phyloP scores from a whole-genome alignment of 2,888 invertebrate species.

The Thalpophila matura region DNA sequence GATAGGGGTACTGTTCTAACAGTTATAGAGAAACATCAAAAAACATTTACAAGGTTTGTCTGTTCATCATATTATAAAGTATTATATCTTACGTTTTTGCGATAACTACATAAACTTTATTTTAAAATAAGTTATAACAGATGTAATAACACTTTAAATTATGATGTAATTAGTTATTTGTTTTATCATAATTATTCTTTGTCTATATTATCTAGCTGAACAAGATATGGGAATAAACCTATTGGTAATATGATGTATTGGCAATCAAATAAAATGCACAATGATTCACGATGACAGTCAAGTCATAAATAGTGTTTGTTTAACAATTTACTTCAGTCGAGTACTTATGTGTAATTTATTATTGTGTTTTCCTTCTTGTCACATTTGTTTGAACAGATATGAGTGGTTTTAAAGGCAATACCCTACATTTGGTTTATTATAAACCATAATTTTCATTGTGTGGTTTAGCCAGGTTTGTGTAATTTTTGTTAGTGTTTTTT shows the following conservation, averaged over 20 bases:
- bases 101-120: too few relatives aligned
- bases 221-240: constrained; percentile 8
- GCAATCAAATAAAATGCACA: constrained; percentile 13
- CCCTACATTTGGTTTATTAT: background rate
- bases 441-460: background rate
- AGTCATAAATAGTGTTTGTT: constrained; percentile 5
- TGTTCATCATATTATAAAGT: too few relatives aligned
- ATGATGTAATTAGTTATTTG: too few relatives aligned
- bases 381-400: background rate
- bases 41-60: too few relatives aligned
- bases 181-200: constrained; percentile 8
- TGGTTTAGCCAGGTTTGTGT: background rate
- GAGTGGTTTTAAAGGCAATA: background rate
- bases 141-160: too few relatives aligned
- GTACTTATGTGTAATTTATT: constrained; percentile 12
- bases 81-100: too few relatives aligned
- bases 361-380: background rate
- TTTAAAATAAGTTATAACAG: too few relatives aligned
- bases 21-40: too few relatives aligned
- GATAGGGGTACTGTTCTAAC: too few relatives aligned
- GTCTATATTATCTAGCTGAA: constrained; percentile 1
- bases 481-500: background rate
- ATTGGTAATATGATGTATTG: constrained; percentile 17
- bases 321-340: background rate
- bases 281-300: background rate